Base-by-base conservation (phyloP, 2,888 invertebrate species). In the Abscondita cerata region DNA sequence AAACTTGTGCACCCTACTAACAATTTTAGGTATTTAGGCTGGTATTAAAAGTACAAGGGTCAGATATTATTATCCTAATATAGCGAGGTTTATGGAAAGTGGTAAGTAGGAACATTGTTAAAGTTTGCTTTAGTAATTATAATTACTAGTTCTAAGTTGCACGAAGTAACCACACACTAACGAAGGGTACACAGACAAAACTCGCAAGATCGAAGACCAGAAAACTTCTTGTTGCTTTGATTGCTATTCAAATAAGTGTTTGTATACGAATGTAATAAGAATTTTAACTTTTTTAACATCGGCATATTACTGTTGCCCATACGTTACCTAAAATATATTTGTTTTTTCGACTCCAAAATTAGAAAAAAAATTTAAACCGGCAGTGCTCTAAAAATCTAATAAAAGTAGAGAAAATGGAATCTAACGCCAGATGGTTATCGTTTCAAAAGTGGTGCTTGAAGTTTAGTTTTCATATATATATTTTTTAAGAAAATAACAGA, bases 111-210 rank as follows among this genome's bases (percentile, higher is more conserved):
- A 61, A 61, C 61, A 56, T 64, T 68, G 67, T 66, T 67, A 64
- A 58, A 69, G 64, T 62, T 73, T 71, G 68, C 67, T 64, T 69
- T 69, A 68, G 73, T 72, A 73, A 75, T 75, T 73, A 73, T 73
- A 75, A 74, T 74, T 70, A 73, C 74, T 69, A 65, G 71, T 67
- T 69, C 72, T 70, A 73, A 75, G 70, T 75, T 70, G 65, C 68
- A 67, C 63, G 59, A 61, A 64, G 69, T 63, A 64, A 66, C 66
- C 66, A 60, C 68, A 66, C 64, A 68, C 69, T 69, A 71, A 68
- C 69, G 67, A 68, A 61, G 69, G 64, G 64, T 61, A 36, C 46
- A 36, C 65, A 59, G 59, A 52, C 44, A 64, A 33, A 66, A 69
- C 70, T 68, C 60, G 62, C 68, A 70, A 61, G 61, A 61, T 61